Conservation (phyloP, 1,140 invertebrate species). For the Hyles vespertilio region DNA sequence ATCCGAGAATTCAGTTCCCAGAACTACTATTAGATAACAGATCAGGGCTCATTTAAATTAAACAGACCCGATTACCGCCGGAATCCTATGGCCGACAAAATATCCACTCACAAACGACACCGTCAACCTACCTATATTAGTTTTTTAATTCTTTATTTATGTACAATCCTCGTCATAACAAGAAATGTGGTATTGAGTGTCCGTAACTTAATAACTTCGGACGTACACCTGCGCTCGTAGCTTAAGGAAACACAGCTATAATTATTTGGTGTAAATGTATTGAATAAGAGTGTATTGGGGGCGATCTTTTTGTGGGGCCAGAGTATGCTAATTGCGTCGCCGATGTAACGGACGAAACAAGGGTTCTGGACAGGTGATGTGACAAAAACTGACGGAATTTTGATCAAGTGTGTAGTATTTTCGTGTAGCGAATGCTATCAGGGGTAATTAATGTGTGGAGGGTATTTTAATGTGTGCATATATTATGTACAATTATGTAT, state of each 20-base stretch:
- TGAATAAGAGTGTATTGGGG: slow-evolving; percentile 44
- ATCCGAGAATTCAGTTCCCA: slow-evolving; percentile 46
- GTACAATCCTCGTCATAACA: slow-evolving; percentile 25
- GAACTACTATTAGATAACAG: slow-evolving; percentile 58
- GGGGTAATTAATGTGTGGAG: too few relatives aligned
- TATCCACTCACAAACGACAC: neutral
- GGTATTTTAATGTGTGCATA: too few relatives aligned
- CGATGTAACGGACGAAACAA: slow-evolving; percentile 38
- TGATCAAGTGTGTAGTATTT: neutral
- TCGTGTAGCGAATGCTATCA: too few relatives aligned
- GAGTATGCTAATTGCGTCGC: slow-evolving; percentile 55
- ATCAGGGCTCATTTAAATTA: slow-evolving; percentile 47
- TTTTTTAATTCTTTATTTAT: slow-evolving; percentile 39
- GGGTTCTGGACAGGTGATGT: slow-evolving; percentile 46
- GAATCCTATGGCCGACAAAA: slow-evolving; percentile 6
- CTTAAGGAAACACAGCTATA: slow-evolving; percentile 42
- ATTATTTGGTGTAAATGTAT: slow-evolving; percentile 69
- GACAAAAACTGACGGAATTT: slow-evolving; percentile 48
- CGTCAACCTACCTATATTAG: neutral
- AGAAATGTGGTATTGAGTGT: slow-evolving; percentile 41
- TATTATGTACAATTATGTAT: too few relatives aligned
- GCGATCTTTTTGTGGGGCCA: slow-evolving; percentile 49
- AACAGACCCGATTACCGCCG: slow-evolving; percentile 32
- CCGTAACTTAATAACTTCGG: slow-evolving; percentile 46
- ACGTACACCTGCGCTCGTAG: slow-evolving; percentile 47